Base-by-base conservation (phyloP, 2,113 vertebrate species). In the Taxidea taxus region DNA sequence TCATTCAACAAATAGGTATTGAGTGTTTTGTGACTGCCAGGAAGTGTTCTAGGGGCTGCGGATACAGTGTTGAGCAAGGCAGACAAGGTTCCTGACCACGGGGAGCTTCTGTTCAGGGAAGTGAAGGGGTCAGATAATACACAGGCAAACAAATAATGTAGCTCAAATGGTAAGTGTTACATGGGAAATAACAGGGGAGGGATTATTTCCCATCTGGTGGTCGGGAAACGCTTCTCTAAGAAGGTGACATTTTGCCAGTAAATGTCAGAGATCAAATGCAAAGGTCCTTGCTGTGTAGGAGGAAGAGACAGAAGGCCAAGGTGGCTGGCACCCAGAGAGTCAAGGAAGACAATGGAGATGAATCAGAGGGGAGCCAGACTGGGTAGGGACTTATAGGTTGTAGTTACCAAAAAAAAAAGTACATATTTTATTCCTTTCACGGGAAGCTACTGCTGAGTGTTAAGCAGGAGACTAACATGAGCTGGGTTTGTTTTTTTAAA, bases 401-500 rank as follows among this genome's bases (percentile, higher is more conserved):
- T 60, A 10, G 23, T 81, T 70, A 16, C 42, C 20, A 58, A 92
- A 44, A 56, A 70, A 64, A 62, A 68, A 54, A 56, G 15, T 70
- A 80, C 18, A 14, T 9, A 42, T 56, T 66, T 81, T 80, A 70
- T 81, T 88, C 27, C 44, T 29, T 49, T 62, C 37, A 47, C 7
- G 56, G 60, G 62, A 90, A 75, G 16, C 56, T 49, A 18, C 47
- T 78, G 31, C 23, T 31, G 15, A 23, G 56, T 77, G 81, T 92
- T 88, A 64, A 92, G 54, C 62, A 34, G 27, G n/a, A 74, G 51
- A 72, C 21, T 25, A 64, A 47, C 47, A 4, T 7, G 37, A 80
- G 47, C 58, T 88, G n/a, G 84, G 34, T 95, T 95, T 68, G 54
- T 85, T 88, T 96, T 96, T 82, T 64, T 37, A 89, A 96, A 93